Percentiles rank a stretch among this genome's conserved stretches.
Evolutionary conservation across 35 echinoderm and acorn worm genomes (phyloP).

Genomic region (Lytechinus pictus): DNA sequence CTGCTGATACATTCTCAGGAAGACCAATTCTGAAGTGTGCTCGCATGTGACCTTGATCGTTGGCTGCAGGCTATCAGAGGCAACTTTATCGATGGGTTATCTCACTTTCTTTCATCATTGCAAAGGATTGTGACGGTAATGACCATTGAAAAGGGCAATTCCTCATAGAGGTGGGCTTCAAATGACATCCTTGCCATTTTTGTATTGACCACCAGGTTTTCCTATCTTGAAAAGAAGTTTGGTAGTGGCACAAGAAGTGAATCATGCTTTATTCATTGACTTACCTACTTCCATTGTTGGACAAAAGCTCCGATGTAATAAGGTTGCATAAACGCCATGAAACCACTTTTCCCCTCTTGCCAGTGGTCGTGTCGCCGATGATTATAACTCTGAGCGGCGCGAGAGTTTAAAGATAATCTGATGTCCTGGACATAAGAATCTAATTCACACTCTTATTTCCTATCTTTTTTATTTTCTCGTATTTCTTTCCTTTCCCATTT

Average conservation of each 20-base stretch:
- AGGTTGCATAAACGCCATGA: too few species aligned
- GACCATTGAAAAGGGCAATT: constrained; percentile 4
- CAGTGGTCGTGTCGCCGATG: too few species aligned
- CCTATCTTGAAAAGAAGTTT: background rate
- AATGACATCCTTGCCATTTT: background rate
- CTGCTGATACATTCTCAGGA: background rate
- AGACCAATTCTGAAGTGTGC: background rate
- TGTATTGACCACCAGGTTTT: background rate
- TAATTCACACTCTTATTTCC: too few species aligned
- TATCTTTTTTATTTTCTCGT: too few species aligned
- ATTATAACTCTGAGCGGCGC: too few species aligned
- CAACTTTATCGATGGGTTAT: background rate
- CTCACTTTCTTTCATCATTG: background rate
- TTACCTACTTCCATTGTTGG: background rate
- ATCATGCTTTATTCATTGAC: background rate
- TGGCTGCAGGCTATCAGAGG: background rate
- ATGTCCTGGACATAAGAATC: too few species aligned
- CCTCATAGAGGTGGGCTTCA: background rate
- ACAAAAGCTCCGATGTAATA: too few species aligned
- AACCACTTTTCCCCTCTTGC: too few species aligned
- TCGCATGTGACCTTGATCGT: background rate
- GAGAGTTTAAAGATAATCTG: too few species aligned
- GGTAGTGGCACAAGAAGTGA: background rate
- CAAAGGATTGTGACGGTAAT: constrained; percentile 1
- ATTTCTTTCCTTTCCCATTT: too few species aligned